A percentile compares a stretch with the other conserved stretches of the same genome.
phyloP scores from a whole-genome alignment of 92 coral and sea anemone species.

The Muricea muricata region DNA sequence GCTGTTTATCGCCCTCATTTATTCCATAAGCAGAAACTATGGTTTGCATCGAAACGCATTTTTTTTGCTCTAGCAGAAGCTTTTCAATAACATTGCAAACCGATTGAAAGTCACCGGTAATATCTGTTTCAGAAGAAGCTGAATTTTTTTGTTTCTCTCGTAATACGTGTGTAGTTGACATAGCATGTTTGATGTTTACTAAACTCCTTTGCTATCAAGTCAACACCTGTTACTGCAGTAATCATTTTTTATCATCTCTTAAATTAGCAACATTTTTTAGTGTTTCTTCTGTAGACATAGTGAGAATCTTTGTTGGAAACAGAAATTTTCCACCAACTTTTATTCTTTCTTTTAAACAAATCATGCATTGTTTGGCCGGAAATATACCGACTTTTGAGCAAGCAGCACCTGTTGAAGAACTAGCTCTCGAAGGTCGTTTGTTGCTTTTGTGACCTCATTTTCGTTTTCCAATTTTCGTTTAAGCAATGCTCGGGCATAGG shows the following conservation, averaged over 20 bases:
- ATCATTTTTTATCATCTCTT: conserved; percentile 16
- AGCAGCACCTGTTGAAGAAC: too few relatives aligned
- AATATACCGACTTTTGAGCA: conserved; percentile 1
- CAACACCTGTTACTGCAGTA: conserved; percentile 22
- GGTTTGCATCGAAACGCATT: conserved; percentile 21
- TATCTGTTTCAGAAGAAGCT: background rate
- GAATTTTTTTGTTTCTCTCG: background rate
- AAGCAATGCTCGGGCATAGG: too few relatives aligned
- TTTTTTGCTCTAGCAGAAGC: background rate
- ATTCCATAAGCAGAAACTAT: too few relatives aligned
- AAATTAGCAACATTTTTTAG: conserved; percentile 18
- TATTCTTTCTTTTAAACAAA: background rate
- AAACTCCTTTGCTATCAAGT: conserved; percentile 18
- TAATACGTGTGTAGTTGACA: background rate
- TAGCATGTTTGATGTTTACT: too few relatives aligned
- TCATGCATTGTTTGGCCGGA: background rate
- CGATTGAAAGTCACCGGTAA: conserved; percentile 1
- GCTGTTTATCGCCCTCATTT: too few relatives aligned
- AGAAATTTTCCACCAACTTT: conserved; percentile 24
- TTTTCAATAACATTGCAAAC: background rate
- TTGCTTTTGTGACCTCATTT: too few relatives aligned
- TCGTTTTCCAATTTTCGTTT: too few relatives aligned
- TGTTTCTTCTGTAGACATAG: too few relatives aligned
- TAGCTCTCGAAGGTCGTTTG: too few relatives aligned
- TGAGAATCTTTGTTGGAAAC: too few relatives aligned